Conservation (phyloP, 2,888 invertebrate species). For the Drosophila percnosoma region DNA sequence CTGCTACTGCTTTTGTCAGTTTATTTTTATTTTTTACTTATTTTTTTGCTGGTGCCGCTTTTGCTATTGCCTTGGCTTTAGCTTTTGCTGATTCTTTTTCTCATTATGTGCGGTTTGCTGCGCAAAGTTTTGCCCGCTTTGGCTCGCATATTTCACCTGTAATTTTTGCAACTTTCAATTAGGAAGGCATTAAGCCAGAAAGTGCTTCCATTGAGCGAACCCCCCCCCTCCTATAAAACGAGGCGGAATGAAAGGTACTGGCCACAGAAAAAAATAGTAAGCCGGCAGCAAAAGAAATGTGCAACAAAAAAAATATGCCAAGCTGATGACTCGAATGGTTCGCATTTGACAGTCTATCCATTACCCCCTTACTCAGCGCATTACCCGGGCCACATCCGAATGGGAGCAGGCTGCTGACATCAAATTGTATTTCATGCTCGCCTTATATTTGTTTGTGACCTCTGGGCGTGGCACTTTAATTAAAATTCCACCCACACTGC, state of each 20-base stretch:
- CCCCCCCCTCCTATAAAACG: background rate
- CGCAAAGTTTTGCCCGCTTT: slow-evolving; percentile 37
- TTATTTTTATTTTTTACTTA: slow-evolving; percentile 9
- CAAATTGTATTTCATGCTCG: slow-evolving; percentile 41
- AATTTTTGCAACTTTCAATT: slow-evolving; percentile 76
- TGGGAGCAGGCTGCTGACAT: slow-evolving; percentile 17
- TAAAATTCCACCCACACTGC: slow-evolving; percentile 59
- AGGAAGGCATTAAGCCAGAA: slow-evolving; percentile 80
- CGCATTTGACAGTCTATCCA: slow-evolving; percentile 49
- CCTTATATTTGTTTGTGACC: slow-evolving; percentile 45
- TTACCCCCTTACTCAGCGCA: background rate
- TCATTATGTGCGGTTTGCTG: slow-evolving; percentile 73
- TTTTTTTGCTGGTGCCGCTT: slow-evolving; percentile 4
- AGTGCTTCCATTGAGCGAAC: slow-evolving; percentile 58
- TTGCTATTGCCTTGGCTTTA: slow-evolving; percentile 21
- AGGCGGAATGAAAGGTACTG: slow-evolving; percentile 54
- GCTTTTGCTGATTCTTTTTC: slow-evolving; percentile 42
- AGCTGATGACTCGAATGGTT: slow-evolving; percentile 52
- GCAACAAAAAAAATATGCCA: slow-evolving; percentile 47
- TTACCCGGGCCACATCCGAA: background rate
- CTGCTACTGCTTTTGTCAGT: slow-evolving; percentile 13
- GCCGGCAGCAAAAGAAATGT: slow-evolving; percentile 41
- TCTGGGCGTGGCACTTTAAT: slow-evolving; percentile 72
- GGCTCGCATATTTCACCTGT: slow-evolving; percentile 47
- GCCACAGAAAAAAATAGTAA: slow-evolving; percentile 26